A percentile compares a stretch with the other conserved stretches of the same genome.
These are phyloP conservation scores for Parasteatoda lunata DNA, from an alignment of 2,888 invertebrate genomes.

Conservation along the genomic window DNA sequence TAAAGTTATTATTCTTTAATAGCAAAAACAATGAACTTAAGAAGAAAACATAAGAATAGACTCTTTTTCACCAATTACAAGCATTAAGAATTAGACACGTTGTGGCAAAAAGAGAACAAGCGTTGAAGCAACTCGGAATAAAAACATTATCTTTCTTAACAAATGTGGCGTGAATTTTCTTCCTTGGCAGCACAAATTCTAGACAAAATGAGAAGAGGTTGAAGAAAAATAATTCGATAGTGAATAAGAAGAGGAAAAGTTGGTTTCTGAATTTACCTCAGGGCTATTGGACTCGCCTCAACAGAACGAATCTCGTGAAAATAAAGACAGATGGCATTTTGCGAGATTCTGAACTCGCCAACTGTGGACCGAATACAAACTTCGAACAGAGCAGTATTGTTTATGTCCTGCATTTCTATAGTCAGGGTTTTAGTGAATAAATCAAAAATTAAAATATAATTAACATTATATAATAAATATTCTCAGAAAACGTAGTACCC, in stretches of 20 bases:
- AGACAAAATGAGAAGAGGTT: not conserved
- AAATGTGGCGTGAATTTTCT: slow-evolving; percentile 31
- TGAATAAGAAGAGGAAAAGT: slow-evolving; percentile 23
- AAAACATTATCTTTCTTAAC: slow-evolving; percentile 32
- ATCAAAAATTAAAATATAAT: too few relatives aligned
- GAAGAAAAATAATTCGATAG: not conserved
- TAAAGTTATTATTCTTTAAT: too few relatives aligned
- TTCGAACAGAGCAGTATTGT: not conserved
- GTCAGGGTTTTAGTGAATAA: too few relatives aligned
- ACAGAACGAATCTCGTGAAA: slow-evolving; percentile 45
- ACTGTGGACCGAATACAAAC: slow-evolving; percentile 31
- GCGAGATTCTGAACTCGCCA: slow-evolving; percentile 33
- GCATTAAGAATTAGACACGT: too few relatives aligned
- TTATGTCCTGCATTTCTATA: too few relatives aligned
- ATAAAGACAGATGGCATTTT: slow-evolving; percentile 55
- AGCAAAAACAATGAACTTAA: too few relatives aligned
- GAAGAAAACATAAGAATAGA: too few relatives aligned
- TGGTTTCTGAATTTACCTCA: slow-evolving; percentile 49
- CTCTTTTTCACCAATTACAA: too few relatives aligned
- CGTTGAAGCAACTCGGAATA: not conserved
- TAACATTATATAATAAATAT: too few relatives aligned
- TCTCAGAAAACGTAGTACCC: too few relatives aligned
- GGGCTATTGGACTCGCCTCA: slow-evolving; percentile 56
- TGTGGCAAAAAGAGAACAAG: too few relatives aligned
- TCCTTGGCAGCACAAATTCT: slow-evolving; percentile 14